Base-by-base conservation (phyloP, 2,888 invertebrate genomes). In the Cheiracanthium punctorium region DNA sequence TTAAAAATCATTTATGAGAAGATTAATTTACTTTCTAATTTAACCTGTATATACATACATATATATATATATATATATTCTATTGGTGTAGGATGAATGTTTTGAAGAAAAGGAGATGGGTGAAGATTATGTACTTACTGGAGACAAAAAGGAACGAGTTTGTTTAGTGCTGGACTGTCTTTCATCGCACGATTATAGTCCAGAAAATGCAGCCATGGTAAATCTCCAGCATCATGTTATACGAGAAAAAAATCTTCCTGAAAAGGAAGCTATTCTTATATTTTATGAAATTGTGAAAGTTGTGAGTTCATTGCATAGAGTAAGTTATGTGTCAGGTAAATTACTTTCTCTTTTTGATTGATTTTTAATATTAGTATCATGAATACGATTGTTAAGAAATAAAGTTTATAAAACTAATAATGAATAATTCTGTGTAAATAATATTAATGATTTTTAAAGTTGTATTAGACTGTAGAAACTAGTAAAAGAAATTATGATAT, bases 171-270 rank as follows among this genome's bases (percentile, higher is more conserved):
- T 96, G 58, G 96, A 96, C 91, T 95, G 95, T 91, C 93, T 95
- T 7, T 94, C 94, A 2, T 93, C 95, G 0, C 95, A 95, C 90
- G 95, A 95, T 90, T 94, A 93, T 89, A 93, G 93, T 89, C 91
- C 92, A 14, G 91, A 91, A 89, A 94, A 89, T 91, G 86, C 88
- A 1, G 88, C 89, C 72, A 88, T 94, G 29, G 93, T 95, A 43
- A 95, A 95, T 91, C 92, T 95, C 1, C 95, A 95, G 90, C 94
- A 95, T 90, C 95, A 95, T 90, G 95, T 96, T 29, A 95, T 95
- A 71, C 94, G 94, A 91, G 95, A 95, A 86, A 95, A 95, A 91
- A 95, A 95, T 90, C 93, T 96, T 1, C 93, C 94, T 0, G 95
- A 96, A 90, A 94, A 93, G 89, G 95, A 95, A 91, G 95, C 95